Percentiles rank a stretch among this genome's conserved stretches.
Evolutionary conservation across 2,113 vertebrate genomes (phyloP).

Genomic region (Dromaius novaehollandiae): DNA sequence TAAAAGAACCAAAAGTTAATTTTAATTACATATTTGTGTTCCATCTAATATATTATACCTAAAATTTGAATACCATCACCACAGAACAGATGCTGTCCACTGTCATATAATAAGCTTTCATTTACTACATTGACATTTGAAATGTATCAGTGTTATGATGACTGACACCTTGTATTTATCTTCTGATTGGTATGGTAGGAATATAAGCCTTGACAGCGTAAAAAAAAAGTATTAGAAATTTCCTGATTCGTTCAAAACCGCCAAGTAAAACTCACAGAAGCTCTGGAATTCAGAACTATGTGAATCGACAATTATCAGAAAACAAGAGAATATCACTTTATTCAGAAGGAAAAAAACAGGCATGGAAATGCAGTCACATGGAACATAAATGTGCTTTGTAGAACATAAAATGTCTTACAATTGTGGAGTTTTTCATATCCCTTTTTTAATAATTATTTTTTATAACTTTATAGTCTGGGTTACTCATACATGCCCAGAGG

Average conservation of each 20-base stretch:
- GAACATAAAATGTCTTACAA: not conserved
- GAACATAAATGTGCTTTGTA: not conserved
- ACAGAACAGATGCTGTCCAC: not conserved
- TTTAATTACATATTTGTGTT: slow-evolving; percentile 1
- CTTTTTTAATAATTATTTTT: too few species aligned
- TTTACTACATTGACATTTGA: not conserved
- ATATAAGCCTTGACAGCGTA: not conserved
- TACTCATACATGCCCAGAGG: not conserved
- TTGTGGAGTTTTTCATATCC: too few species aligned
- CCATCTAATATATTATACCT: not conserved
- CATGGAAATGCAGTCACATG: not conserved
- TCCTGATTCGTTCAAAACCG: not conserved
- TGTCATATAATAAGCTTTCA: not conserved
- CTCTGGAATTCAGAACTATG: not conserved
- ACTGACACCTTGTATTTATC: not conserved
- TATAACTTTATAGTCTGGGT: not conserved
- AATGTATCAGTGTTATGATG: not conserved
- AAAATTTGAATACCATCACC: not conserved
- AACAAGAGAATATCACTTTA: not conserved
- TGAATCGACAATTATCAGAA: not conserved
- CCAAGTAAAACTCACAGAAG: not conserved
- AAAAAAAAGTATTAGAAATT: not conserved
- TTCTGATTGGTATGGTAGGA: not conserved
- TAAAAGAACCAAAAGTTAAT: not conserved
- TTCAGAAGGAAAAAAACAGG: not conserved